Evolutionary conservation across 2,797 vertebrate genomes (phyloP).

Genomic region (Agapornis canus): DNA sequence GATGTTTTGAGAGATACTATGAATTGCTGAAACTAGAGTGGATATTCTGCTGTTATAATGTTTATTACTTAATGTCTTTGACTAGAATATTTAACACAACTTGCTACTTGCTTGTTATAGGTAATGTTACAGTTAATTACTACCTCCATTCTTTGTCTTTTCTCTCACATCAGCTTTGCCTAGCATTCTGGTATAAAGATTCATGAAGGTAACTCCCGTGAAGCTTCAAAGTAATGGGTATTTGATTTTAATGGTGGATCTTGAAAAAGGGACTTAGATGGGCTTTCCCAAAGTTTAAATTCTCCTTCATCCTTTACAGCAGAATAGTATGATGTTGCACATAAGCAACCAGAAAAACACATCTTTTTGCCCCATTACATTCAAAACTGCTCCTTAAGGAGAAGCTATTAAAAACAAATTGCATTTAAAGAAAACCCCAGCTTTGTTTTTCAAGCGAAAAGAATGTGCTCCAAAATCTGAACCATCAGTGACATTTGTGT

Average conservation of each 20-base stretch:
- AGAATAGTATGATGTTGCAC: background rate
- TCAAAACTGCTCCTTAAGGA: background rate
- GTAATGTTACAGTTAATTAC: background rate
- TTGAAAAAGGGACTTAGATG: background rate
- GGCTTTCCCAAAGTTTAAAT: background rate
- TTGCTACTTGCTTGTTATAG: background rate
- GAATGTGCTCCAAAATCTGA: background rate
- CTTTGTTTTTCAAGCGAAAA: background rate
- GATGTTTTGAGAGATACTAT: background rate
- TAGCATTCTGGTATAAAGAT: background rate
- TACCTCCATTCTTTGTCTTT: background rate
- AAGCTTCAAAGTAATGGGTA: background rate
- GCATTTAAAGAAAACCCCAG: background rate
- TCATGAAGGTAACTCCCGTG: background rate
- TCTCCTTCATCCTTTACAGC: background rate
- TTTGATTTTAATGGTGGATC: background rate
- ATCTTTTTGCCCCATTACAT: background rate
- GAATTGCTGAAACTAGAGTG: background rate
- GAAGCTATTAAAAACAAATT: background rate
- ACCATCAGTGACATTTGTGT: background rate
- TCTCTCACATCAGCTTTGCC: background rate
- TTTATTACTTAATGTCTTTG: background rate
- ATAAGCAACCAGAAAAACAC: background rate
- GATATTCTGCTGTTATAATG: background rate
- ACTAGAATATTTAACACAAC: background rate